Conservation (phyloP, 2,888 invertebrate species). For the Pseudolycoriella hygida region DNA sequence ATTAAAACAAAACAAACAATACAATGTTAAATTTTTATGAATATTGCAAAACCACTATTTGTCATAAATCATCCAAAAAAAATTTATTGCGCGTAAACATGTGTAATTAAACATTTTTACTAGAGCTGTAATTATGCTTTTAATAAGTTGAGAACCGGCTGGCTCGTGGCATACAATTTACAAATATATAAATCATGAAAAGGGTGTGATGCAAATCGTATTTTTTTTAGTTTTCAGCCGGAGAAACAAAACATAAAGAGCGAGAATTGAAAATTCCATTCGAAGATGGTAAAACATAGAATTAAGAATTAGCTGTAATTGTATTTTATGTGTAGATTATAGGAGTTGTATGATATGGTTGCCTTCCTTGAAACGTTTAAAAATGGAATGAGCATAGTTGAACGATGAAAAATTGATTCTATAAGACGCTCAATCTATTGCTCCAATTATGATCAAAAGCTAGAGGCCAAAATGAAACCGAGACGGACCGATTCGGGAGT, state of each 20-base stretch:
- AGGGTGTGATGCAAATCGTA: background rate
- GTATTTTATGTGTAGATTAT: background rate
- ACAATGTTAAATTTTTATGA: background rate
- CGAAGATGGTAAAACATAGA: background rate
- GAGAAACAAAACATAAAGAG: background rate
- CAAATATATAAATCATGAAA: background rate
- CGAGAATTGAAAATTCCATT: background rate
- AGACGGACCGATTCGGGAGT: too few species aligned
- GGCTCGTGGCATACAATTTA: constrained; percentile 1
- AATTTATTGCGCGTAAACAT: constrained; percentile 1
- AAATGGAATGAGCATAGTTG: too few species aligned
- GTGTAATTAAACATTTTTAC: constrained; percentile 1
- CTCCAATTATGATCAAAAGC: too few species aligned
- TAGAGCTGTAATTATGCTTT: constrained; percentile 1
- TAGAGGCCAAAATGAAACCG: too few species aligned
- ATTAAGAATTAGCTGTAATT: background rate
- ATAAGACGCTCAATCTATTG: too few species aligned
- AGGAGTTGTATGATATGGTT: too few species aligned
- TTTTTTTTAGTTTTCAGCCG: background rate
- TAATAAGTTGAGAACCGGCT: background rate
- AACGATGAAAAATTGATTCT: too few species aligned
- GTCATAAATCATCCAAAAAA: background rate
- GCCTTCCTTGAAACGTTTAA: too few species aligned
- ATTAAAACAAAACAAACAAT: background rate
- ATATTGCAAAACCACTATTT: background rate